Conservation (phyloP, 2,113 vertebrate species). For the Atherinomorus stipes region DNA sequence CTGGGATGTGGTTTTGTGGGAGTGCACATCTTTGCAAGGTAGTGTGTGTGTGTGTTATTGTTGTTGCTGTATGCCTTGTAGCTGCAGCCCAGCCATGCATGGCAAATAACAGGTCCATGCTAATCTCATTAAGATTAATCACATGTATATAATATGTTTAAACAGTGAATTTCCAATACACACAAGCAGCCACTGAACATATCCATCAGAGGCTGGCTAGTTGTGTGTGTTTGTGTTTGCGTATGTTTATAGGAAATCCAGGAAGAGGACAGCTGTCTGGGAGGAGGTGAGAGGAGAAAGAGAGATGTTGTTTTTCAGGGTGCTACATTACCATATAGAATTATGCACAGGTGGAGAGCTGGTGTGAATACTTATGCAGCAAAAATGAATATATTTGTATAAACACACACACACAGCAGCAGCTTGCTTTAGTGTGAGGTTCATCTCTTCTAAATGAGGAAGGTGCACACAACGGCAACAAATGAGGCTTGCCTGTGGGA, state of each 20-base stretch:
- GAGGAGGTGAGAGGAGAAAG: slow-evolving; percentile 56
- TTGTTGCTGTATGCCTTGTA: slow-evolving; percentile 49
- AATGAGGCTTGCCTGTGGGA: slow-evolving; percentile 64
- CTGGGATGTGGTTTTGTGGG: slow-evolving; percentile 17
- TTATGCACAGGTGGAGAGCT: slow-evolving; percentile 68
- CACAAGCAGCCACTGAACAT: slow-evolving; percentile 36
- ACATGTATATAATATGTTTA: slow-evolving; percentile 77
- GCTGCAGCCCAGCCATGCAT: slow-evolving; percentile 58
- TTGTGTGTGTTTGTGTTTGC: slow-evolving; percentile 23
- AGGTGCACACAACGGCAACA: slow-evolving; percentile 52
- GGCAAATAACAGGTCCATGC: slow-evolving; percentile 69
- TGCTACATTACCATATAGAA: slow-evolving; percentile 72
- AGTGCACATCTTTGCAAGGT: slow-evolving; percentile 18
- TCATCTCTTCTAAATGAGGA: slow-evolving; percentile 72
- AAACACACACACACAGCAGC: slow-evolving; percentile 47
- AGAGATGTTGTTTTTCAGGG: slow-evolving; percentile 64
- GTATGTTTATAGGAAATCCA: slow-evolving; percentile 31
- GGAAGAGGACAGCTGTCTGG: slow-evolving; percentile 40
- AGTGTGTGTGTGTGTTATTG: slow-evolving; percentile 28
- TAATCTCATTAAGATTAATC: slow-evolving; percentile 76
- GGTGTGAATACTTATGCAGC: slow-evolving; percentile 68
- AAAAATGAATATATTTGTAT: slow-evolving; percentile 61
- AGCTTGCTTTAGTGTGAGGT: slow-evolving; percentile 38
- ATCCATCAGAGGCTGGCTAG: slow-evolving; percentile 30
- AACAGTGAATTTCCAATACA: slow-evolving; percentile 49